A percentile compares a stretch with the other conserved stretches of the same genome.
These are phyloP conservation scores for Cecropterus lyciades DNA, from an alignment of 1,140 invertebrate species.

Conservation along the genomic window DNA sequence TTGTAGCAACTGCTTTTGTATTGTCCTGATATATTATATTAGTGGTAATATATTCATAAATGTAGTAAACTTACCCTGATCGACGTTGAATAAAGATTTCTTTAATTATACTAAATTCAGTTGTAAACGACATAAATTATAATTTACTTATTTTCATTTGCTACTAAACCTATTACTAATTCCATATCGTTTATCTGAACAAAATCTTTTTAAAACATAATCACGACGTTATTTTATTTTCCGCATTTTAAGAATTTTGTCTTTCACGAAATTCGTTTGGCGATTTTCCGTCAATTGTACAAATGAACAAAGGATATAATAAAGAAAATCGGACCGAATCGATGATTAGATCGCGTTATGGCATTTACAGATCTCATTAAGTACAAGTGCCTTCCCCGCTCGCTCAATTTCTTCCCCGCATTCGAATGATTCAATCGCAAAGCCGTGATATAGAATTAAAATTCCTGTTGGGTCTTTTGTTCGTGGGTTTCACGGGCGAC, in stretches of 20 bases:
- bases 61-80: no score
- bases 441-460: conserved; percentile 65
- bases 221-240: no score
- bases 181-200: no score
- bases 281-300: conserved; percentile 24
- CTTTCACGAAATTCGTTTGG: neutral
- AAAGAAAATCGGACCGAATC: conserved; percentile 51
- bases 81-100: no score
- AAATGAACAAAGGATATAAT: conserved; percentile 45
- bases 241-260: neutral
- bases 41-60: no score
- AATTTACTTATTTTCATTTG: no score
- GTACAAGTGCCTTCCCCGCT: conserved; percentile 47
- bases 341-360: conserved; percentile 49
- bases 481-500: conserved; percentile 48
- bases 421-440: conserved; percentile 64
- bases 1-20: no score
- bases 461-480: conserved; percentile 63
- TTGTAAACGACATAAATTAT: no score
- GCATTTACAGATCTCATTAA: conserved; percentile 72
- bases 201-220: no score
- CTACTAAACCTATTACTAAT: no score
- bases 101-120: no score
- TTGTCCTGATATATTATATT: no score
- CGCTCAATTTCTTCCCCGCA: conserved; percentile 57